Evolutionary conservation across 2,888 invertebrate species (phyloP), one percentile per base, ranked within the genome.

Genomic region (Acanthosepion esculentum): DNA sequence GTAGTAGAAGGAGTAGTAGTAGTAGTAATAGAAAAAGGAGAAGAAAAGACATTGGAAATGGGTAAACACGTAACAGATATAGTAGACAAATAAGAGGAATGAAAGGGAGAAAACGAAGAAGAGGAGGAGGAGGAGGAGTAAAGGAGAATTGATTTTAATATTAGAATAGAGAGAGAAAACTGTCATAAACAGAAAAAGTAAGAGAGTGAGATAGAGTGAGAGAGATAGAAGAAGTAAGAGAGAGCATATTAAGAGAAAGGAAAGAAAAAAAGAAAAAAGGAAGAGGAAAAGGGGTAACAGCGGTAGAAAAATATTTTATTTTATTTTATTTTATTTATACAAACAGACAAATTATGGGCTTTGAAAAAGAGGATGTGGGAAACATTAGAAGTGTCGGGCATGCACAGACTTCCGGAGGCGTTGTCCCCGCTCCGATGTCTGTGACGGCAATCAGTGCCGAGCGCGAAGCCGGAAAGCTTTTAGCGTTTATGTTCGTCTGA

Each of bases 381-480:
- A 12, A 78, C 78, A 78, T 78, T 78, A 78, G 26, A 78, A 29
- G 78, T n/a, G 78, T 10, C 78, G 78, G 78, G 78, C 78, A 78
- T 15, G 78, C 0, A 33, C n/a, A 78, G n/a, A 78, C 78, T 78
- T 78, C 78, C 78, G 78, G 78, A 78, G 78, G 78, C 78, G 15
- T 33, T n/a, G 78, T 78, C 78, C 78, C 78, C 18, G 4, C n/a
- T n/a, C 78, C 10, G 78, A 78, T 15, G n/a, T n/a, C 33, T 78
- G n/a, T n/a, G n/a, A 15, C n/a, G n/a, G n/a, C n/a, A 33, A 78
- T 78, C 78, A n/a, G n/a, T 33, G 78, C 78, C 78, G 33, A 78
- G n/a, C 33, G 78, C 78, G n/a, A 78, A 78, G 78, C 78, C 78
- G 78, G 78, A 78, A 78, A 78, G n/a, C 78, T 78, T 78, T 78